Base-by-base conservation (phyloP, 2,113 vertebrate genomes). In the Motacilla tschutschensis region DNA sequence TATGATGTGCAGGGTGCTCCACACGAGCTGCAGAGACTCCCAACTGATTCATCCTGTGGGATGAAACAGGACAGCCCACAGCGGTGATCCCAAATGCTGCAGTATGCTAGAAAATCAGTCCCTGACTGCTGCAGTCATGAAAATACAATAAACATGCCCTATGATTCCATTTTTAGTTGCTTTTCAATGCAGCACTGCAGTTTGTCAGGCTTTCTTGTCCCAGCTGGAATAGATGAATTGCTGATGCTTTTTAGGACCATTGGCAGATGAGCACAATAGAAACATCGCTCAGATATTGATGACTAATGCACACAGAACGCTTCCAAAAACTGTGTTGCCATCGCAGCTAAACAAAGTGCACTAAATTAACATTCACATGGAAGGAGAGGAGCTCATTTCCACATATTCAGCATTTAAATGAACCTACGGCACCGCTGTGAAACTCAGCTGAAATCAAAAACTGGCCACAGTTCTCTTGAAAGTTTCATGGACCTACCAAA, bases 161-260 rank as follows among this genome's bases (percentile, higher is more conserved):
- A 66, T 53, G 84, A 80, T 94, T 82, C 90, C 88, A 90, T 94
- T 95, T 95, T 93, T 93, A 93, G 92, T 80, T 2, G 14, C 93
- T 91, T 87, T 93, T 94, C 89, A 88, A 86, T 87, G 72, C 88
- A 43, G 90, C 8, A 3, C 90, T 93, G 89, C 91, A 91, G 79
- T 93, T 90, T 83, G 90, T 93, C 82, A 88, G 81, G 87, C 92
- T 92, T 92, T 91, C 94, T 92, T 87, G 90, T 91, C 89, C 93
- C 92, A 95, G 89, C 93, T 95, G 93, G 92, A 95, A 95, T 8
- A 90, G 89, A 94, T 92, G 85, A 95, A 93, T 93, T 88, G 92
- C 93, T 93, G 91, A 90, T 91, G 93, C 88, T 93, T 94, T 95
- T 95, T 93, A 94, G 93, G 93, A 93, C 88, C 91, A 87, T 80